Percentiles rank a stretch among this genome's conserved stretches.
Evolutionary conservation across 2,113 vertebrate genomes (phyloP).

Genomic region (Leucopsar rothschildi): DNA sequence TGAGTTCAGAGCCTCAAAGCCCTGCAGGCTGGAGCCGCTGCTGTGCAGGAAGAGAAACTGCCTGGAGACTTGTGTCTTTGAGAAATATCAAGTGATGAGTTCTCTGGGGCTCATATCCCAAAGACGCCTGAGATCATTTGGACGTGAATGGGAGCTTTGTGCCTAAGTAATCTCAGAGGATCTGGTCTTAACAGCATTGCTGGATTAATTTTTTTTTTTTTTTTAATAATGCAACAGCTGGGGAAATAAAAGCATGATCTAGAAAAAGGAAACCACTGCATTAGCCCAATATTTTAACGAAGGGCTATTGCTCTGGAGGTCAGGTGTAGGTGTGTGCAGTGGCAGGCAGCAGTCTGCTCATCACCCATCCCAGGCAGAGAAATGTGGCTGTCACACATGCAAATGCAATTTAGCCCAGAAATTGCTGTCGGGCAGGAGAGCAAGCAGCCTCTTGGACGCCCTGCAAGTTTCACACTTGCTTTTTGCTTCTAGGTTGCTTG

Average conservation of each 20-base stretch:
- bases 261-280: neutral
- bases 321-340: neutral
- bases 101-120: neutral
- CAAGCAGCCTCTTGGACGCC: neutral
- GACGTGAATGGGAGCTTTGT: neutral
- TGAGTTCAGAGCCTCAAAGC: neutral
- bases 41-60: neutral
- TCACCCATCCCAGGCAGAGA: neutral
- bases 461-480: neutral
- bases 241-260: neutral
- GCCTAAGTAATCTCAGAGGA: neutral
- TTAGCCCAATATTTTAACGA: neutral
- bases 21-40: neutral
- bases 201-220: neutral
- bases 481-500: neutral
- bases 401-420: neutral
- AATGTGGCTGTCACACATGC: accelerated
- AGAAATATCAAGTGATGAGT: neutral
- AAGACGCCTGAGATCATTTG: neutral
- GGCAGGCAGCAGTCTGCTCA: neutral
- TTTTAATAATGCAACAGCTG: neutral
- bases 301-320: neutral
- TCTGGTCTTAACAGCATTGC: neutral
- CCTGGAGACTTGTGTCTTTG: neutral
- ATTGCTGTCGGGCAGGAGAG: neutral